Evolutionary conservation across 2,888 invertebrate species (phyloP).

Genomic region (Pilophorus perplexus): DNA sequence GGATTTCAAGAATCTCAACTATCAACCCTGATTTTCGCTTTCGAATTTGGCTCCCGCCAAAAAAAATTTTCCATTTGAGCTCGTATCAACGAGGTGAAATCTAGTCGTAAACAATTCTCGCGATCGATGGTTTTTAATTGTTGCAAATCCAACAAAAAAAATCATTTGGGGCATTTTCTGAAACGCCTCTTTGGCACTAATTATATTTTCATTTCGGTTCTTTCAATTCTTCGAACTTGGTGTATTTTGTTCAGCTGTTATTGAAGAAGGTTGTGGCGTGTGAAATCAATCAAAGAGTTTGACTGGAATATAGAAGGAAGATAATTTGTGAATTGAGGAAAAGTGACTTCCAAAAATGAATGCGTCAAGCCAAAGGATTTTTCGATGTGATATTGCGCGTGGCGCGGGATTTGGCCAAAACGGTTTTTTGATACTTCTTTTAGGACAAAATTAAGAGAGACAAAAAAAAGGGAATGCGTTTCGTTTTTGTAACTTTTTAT

Average conservation of each 20-base stretch:
- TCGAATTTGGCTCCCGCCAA: too few species aligned
- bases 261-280: conserved; percentile 4
- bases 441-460: conserved; percentile 21
- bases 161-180: background rate
- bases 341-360: conserved; percentile 10
- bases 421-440: conserved; percentile 43
- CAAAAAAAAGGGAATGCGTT: conserved; percentile 25
- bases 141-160: too few species aligned
- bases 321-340: conserved; percentile 1
- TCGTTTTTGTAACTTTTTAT: conserved; percentile 46
- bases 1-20: too few species aligned
- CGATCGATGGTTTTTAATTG: too few species aligned
- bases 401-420: conserved; percentile 43
- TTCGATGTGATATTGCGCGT: conserved; percentile 45
- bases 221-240: background rate
- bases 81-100: conserved; percentile 32
- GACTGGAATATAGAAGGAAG: background rate
- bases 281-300: background rate
- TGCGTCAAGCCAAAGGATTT: conserved; percentile 45
- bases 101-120: conserved; percentile 28
- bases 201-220: background rate
- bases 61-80: background rate
- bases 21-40: too few species aligned
- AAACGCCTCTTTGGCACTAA: conserved; percentile 20
- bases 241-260: background rate